phyloP scores from a whole-genome alignment of 2,888 invertebrate genomes.

The Eurytoma californica region DNA sequence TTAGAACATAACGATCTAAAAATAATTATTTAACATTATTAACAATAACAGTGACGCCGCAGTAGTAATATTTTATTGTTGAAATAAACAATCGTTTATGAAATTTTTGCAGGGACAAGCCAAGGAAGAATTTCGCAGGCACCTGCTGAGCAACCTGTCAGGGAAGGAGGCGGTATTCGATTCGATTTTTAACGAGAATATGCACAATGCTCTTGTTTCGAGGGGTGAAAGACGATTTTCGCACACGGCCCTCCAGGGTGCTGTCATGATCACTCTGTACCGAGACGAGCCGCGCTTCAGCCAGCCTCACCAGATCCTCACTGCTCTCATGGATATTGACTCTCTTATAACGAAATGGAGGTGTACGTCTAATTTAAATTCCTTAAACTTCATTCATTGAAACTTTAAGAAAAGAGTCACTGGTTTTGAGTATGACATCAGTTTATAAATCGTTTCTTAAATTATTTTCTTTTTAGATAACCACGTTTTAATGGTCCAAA shows the following conservation, averaged over 20 bases:
- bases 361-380: slow-evolving; percentile 82
- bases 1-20: no score
- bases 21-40: no score
- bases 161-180: slow-evolving; percentile 90
- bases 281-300: slow-evolving; percentile 98
- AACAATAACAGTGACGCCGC: no score
- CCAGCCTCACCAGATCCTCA: slow-evolving; percentile 96
- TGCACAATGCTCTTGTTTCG: slow-evolving; percentile 88
- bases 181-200: slow-evolving; percentile 89
- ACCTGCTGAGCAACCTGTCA: slow-evolving; percentile 84
- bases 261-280: slow-evolving; percentile 98
- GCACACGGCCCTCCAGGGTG: slow-evolving; percentile 95
- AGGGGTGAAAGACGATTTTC: slow-evolving; percentile 93
- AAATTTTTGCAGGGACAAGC: slow-evolving; percentile 77
- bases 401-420: no score
- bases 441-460: not conserved
- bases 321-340: slow-evolving; percentile 97
- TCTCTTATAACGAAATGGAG: slow-evolving; percentile 99
- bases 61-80: no score
- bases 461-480: slow-evolving; percentile 83
- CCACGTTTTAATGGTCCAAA: slow-evolving; percentile 98
- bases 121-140: slow-evolving; percentile 80
- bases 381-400: no score
- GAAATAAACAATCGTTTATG: no score
- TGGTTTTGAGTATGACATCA: not conserved